Conservation (phyloP, 2,113 vertebrate species). For the Phoenicopterus ruber region DNA sequence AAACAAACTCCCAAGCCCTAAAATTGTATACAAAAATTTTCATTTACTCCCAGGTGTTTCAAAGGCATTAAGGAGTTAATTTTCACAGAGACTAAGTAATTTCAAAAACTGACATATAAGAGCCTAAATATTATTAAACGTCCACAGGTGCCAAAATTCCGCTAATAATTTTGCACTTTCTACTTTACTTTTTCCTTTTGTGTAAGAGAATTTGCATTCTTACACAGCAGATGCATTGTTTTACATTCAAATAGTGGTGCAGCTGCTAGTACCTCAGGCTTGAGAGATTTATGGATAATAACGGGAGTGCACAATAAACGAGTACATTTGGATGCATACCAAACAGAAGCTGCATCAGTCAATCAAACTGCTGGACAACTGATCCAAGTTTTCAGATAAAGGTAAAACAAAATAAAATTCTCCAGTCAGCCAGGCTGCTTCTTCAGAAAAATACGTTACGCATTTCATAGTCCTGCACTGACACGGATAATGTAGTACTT, state of each 20-base stretch:
- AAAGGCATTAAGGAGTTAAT: neutral
- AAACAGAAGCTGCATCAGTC: neutral
- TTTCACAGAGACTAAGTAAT: neutral
- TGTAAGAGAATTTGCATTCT: neutral
- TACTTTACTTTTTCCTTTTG: neutral
- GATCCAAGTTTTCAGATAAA: neutral
- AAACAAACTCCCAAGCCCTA: neutral
- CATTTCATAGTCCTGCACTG: neutral
- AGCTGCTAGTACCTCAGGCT: neutral
- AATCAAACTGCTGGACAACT: neutral
- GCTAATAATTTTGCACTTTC: neutral
- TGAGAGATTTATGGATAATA: constrained; percentile 28
- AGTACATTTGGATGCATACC: neutral
- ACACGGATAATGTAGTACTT: neutral
- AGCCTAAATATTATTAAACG: neutral
- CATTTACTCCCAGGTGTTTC: neutral
- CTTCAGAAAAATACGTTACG: neutral
- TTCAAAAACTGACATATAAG: neutral
- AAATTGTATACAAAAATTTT: neutral
- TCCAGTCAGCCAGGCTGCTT: neutral
- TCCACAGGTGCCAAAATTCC: rapidly evolving
- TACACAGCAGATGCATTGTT: neutral
- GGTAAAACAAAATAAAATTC: neutral
- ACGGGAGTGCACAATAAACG: neutral
- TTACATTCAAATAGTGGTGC: neutral